A percentile compares a stretch with the other conserved stretches of the same genome.
phyloP scores from a whole-genome alignment of 2,888 invertebrate species.

The Barypeithes pellucidus region DNA sequence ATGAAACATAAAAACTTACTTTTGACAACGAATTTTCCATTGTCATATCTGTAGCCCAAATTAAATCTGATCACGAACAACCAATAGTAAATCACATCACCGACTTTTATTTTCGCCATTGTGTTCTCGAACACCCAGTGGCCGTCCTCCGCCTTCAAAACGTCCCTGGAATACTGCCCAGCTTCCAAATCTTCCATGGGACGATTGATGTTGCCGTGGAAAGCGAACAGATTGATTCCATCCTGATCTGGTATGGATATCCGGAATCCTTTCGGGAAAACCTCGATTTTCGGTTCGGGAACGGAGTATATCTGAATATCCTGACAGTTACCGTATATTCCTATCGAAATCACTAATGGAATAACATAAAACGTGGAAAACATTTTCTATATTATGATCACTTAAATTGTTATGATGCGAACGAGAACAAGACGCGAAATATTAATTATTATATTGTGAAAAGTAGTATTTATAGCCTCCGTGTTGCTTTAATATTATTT shows the following conservation, averaged over 20 bases:
- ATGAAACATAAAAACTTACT: slow-evolving; percentile 51
- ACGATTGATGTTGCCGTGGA: slow-evolving; percentile 70
- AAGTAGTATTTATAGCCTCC: slow-evolving; percentile 16
- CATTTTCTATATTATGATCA: background rate
- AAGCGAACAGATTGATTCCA: slow-evolving; percentile 68
- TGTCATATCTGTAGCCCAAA: slow-evolving; percentile 64
- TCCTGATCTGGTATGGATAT: slow-evolving; percentile 68
- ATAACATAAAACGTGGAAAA: background rate
- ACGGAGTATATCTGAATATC: slow-evolving; percentile 55
- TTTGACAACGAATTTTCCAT: slow-evolving; percentile 59
- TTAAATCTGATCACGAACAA: slow-evolving; percentile 65
- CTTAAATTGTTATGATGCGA: background rate
- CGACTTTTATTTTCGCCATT: slow-evolving; percentile 58
- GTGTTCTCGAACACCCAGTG: slow-evolving; percentile 65
- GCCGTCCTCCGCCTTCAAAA: slow-evolving; percentile 57
- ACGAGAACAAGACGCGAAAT: background rate
- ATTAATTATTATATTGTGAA: background rate
- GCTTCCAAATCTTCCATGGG: slow-evolving; percentile 63
- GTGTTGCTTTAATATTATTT: background rate
- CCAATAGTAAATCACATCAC: slow-evolving; percentile 68
- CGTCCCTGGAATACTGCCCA: slow-evolving; percentile 64
- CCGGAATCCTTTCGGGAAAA: slow-evolving; percentile 66
- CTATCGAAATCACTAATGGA: too few relatives aligned
- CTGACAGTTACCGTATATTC: background rate
- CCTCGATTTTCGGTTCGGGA: slow-evolving; percentile 66